Conservation (phyloP, 2,888 invertebrate species). For the Odontocolon sp. region DNA sequence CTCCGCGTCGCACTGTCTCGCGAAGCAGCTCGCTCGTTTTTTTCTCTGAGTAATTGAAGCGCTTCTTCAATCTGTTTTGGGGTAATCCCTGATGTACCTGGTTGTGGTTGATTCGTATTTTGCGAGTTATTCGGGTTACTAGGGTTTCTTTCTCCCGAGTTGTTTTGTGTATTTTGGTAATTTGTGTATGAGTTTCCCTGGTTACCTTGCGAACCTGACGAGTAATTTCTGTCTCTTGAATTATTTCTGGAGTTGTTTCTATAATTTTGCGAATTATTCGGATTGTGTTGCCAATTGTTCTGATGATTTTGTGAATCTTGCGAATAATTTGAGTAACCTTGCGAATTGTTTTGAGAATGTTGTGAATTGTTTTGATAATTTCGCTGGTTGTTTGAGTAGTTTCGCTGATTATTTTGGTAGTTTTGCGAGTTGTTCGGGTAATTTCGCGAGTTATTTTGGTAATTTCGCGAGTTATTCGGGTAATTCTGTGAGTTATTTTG, state of each 20-base stretch:
- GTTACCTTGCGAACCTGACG: background rate
- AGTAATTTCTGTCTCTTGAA: background rate
- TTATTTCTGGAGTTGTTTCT: background rate
- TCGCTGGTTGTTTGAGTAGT: background rate
- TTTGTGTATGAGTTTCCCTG: background rate
- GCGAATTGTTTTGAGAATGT: background rate
- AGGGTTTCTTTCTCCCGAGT: background rate
- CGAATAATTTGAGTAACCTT: background rate
- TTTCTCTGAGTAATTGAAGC: background rate
- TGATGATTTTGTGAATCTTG: background rate
- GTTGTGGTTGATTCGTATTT: background rate
- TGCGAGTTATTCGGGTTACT: background rate
- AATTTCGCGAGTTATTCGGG: background rate
- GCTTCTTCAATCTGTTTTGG: background rate
- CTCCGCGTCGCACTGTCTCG: constrained; percentile 11
- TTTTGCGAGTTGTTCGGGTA: too few relatives aligned
- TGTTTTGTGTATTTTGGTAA: background rate
- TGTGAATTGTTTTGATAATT: background rate
- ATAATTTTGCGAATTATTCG: background rate
- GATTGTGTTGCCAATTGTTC: background rate
- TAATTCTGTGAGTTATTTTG: background rate
- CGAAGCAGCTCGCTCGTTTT: background rate
- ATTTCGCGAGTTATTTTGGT: background rate
- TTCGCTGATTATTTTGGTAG: background rate
- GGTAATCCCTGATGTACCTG: background rate